A percentile compares a stretch with the other conserved stretches of the same genome.
Conservation (phyloP, 92 coral and sea anemone genomes). For the Desmophyllum pertusum region DNA sequence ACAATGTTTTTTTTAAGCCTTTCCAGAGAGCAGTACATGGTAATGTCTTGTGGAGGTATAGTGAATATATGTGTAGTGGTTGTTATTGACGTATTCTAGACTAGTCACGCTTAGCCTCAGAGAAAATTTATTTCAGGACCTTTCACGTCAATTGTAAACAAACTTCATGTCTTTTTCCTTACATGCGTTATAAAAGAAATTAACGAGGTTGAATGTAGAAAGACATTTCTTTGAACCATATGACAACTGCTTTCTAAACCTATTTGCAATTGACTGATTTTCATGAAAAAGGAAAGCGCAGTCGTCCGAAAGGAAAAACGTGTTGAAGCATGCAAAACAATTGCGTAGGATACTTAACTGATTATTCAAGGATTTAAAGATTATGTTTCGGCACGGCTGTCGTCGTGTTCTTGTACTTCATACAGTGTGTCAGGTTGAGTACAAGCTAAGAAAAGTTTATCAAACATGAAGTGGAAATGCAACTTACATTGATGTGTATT, state of each 20-base stretch:
- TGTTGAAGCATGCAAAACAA: neutral
- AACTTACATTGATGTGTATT: neutral
- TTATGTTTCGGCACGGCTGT: too few relatives aligned
- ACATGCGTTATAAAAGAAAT: neutral
- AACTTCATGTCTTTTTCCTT: neutral
- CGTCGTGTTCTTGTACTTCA: too few relatives aligned
- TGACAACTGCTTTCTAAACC: neutral
- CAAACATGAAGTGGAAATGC: neutral
- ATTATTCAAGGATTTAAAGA: neutral
- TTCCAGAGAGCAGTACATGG: neutral
- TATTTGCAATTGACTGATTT: neutral
- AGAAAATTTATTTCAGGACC: neutral
- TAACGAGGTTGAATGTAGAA: neutral
- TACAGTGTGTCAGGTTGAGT: neutral
- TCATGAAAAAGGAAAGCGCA: neutral
- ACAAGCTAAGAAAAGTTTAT: neutral
- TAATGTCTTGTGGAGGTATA: neutral
- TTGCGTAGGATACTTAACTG: neutral
- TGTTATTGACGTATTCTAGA: neutral
- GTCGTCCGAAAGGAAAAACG: neutral
- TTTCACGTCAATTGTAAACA: neutral
- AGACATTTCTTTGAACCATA: neutral
- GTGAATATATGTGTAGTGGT: neutral
- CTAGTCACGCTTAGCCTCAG: neutral
- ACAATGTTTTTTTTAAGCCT: neutral